phyloP scores from a whole-genome alignment of 2,113 vertebrate species.

The Pantherophis guttatus region DNA sequence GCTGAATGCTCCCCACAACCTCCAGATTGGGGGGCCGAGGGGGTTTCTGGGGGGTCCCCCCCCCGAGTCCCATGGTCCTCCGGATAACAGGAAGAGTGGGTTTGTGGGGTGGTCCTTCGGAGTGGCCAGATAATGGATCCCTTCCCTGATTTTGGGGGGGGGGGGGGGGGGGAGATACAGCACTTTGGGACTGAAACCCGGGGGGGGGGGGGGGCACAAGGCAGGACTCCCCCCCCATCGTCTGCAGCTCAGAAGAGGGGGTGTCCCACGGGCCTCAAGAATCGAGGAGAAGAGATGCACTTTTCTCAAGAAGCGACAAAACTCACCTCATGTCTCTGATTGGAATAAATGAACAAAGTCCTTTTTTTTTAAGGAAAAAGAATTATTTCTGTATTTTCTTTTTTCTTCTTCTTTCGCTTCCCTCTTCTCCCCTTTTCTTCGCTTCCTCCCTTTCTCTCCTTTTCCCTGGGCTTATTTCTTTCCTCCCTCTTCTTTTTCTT shows the following conservation, averaged over 20 bases:
- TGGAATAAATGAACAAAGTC: conserved; percentile 6
- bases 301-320: too few species aligned
- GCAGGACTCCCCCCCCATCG: background rate
- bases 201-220: rapidly evolving
- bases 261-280: background rate
- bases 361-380: background rate
- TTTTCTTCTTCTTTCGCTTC: too few species aligned
- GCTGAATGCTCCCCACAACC: too few species aligned
- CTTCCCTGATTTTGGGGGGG: background rate
- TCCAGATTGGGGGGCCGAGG: too few species aligned
- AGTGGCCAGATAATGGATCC: background rate
- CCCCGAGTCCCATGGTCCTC: background rate
- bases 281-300: background rate
- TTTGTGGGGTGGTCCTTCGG: too few species aligned
- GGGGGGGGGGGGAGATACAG: background rate
- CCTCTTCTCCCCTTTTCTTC: rapidly evolving
- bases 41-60: too few species aligned
- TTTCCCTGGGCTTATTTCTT: background rate
- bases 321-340: background rate
- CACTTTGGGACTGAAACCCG: background rate
- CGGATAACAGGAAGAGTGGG: too few species aligned
- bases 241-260: background rate
- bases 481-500: too few species aligned
- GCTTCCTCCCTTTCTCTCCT: background rate
- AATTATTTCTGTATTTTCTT: background rate